Conservation (phyloP, 2,113 vertebrate genomes). For the Empidonax alnorum region DNA sequence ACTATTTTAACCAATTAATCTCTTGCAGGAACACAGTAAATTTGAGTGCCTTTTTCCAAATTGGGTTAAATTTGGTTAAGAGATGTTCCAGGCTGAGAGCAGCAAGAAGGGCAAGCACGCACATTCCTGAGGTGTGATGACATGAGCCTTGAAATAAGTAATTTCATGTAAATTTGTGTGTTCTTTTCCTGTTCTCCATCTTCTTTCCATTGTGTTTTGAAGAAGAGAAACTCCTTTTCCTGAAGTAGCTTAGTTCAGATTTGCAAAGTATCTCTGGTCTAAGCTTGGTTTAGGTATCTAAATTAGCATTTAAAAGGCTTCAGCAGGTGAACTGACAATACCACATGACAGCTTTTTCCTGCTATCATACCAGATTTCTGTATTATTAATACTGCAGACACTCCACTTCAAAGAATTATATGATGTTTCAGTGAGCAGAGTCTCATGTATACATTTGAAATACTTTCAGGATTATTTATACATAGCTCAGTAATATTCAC, state of each 20-base stretch:
- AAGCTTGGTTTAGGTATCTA: neutral
- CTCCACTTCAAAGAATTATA: slow-evolving; percentile 52
- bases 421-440: neutral
- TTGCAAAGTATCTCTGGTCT: neutral
- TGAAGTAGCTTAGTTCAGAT: neutral
- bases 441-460: slow-evolving; percentile 21
- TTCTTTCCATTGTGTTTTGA: neutral
- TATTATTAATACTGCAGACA: slow-evolving; percentile 25
- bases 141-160: neutral
- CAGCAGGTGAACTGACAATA: neutral
- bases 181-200: neutral
- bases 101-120: neutral
- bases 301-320: slow-evolving; percentile 44
- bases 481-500: neutral
- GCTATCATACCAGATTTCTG: neutral
- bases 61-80: neutral
- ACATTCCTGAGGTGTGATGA: no score
- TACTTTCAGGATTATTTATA: neutral
- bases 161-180: neutral
- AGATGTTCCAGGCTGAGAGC: neutral
- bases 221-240: neutral
- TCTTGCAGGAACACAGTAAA: neutral
- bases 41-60: neutral
- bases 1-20: neutral
- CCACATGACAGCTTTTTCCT: neutral